These are phyloP conservation scores for Ellobium chinense DNA, from an alignment of 2,888 invertebrate genomes.

Conservation along the genomic window DNA sequence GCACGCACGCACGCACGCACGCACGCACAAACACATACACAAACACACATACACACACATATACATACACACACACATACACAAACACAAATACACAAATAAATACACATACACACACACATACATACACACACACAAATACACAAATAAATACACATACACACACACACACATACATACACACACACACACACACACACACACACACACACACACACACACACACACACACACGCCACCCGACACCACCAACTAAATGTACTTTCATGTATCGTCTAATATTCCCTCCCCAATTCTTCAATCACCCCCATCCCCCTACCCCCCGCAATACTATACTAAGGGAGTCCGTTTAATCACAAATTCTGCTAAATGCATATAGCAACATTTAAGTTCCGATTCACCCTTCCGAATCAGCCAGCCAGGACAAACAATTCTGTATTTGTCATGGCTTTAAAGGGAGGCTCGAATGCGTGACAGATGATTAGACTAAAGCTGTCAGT, in stretches of 20 bases:
- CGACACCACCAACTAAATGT: neutral
- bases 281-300: neutral
- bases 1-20: neutral
- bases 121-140: slow-evolving; percentile 3
- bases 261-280: neutral
- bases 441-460: too few relatives aligned
- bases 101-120: slow-evolving; percentile 21
- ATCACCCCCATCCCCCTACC: neutral
- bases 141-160: neutral
- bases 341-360: too few relatives aligned
- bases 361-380: too few relatives aligned
- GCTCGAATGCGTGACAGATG: too few relatives aligned
- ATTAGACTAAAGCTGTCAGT: too few relatives aligned
- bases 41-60: neutral
- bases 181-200: neutral
- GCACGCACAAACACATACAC: neutral
- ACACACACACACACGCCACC: neutral
- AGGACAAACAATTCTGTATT: too few relatives aligned
- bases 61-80: slow-evolving; percentile 1
- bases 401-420: too few relatives aligned
- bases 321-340: too few relatives aligned
- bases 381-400: too few relatives aligned
- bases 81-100: slow-evolving; percentile 28
- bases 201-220: neutral
- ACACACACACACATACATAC: neutral